Percentiles rank a stretch among this genome's conserved stretches.
Evolutionary conservation across 2,797 vertebrate species (phyloP).

Genomic region (Arrhamphus sclerolepis): DNA sequence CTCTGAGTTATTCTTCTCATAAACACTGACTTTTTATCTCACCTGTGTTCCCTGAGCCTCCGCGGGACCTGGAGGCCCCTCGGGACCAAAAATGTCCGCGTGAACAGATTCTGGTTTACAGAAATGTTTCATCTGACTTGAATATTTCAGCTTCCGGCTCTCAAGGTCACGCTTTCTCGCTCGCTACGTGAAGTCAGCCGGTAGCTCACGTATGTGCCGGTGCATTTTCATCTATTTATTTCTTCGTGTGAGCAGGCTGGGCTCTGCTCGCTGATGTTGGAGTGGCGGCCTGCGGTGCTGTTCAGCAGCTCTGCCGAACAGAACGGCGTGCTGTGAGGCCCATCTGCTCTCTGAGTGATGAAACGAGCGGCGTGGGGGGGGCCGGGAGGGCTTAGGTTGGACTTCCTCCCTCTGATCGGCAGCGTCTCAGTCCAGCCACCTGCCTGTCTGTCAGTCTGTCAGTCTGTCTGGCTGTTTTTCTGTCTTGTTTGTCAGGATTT

Average conservation of each 20-base stretch:
- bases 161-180: background rate
- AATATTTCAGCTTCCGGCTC: background rate
- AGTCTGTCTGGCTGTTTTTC: conserved; percentile 20
- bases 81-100: no score
- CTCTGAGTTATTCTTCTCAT: no score
- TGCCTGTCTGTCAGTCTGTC: conserved; percentile 50
- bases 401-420: conserved; percentile 31
- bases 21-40: no score
- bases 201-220: background rate
- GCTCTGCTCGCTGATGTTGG: conserved; percentile 51
- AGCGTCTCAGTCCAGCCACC: conserved; percentile 43
- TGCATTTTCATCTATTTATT: background rate
- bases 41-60: no score
- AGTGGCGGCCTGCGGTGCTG: conserved; percentile 46
- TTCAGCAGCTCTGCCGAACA: conserved; percentile 53
- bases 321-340: conserved; percentile 65
- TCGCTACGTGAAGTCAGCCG: background rate
- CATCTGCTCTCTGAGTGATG: conserved; percentile 69
- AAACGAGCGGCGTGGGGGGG: conserved; percentile 13
- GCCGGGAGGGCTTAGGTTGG: conserved; percentile 40
- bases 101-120: background rate
- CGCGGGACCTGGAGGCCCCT: no score
- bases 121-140: background rate
- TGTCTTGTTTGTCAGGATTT: conserved; percentile 21
- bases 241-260: conserved; percentile 8